Percentiles rank a stretch among this genome's conserved stretches.
phyloP scores from a whole-genome alignment of 2,888 invertebrate genomes.

The Microplitis manilae region DNA sequence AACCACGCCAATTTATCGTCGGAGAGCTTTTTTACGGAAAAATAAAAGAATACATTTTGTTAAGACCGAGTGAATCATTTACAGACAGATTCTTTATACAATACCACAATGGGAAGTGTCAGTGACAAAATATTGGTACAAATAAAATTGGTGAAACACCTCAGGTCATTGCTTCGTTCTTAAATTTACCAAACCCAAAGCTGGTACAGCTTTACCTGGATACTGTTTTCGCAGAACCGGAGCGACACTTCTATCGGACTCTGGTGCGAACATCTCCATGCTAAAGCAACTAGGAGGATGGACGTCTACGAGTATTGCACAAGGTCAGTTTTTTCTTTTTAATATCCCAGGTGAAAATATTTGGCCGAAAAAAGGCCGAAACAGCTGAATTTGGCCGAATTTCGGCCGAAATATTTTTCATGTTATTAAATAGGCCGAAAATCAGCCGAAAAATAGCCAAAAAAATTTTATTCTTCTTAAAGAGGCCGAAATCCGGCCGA shows the following conservation, averaged over 20 bases:
- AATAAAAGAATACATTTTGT: slow-evolving; percentile 43
- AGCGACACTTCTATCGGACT: slow-evolving; percentile 46
- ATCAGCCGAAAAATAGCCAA: no score
- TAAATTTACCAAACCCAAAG: slow-evolving; percentile 37
- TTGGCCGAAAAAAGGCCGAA: no score
- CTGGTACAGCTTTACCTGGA: slow-evolving; percentile 38
- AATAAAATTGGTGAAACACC: slow-evolving; percentile 49
- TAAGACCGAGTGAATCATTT: slow-evolving; percentile 43
- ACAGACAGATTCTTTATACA: slow-evolving; percentile 48
- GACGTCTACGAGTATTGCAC: slow-evolving; percentile 42
- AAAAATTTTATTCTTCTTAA: no score
- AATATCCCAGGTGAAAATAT: slow-evolving; percentile 26
- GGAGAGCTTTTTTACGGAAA: slow-evolving; percentile 46
- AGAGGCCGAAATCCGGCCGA: no score
- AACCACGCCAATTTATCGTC: slow-evolving; percentile 44
- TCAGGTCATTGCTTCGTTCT: slow-evolving; percentile 41
- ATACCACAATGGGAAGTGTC: slow-evolving; percentile 47
- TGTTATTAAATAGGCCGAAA: no score
- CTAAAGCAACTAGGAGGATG: slow-evolving; percentile 48
- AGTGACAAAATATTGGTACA: slow-evolving; percentile 44
- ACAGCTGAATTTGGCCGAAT: no score
- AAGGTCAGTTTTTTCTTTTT: slow-evolving; percentile 40
- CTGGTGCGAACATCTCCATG: slow-evolving; percentile 44
- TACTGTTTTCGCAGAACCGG: slow-evolving; percentile 49
- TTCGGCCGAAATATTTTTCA: slow-evolving; percentile 36